phyloP scores from a whole-genome alignment of 2,113 vertebrate genomes.

The Cottus gobio region DNA sequence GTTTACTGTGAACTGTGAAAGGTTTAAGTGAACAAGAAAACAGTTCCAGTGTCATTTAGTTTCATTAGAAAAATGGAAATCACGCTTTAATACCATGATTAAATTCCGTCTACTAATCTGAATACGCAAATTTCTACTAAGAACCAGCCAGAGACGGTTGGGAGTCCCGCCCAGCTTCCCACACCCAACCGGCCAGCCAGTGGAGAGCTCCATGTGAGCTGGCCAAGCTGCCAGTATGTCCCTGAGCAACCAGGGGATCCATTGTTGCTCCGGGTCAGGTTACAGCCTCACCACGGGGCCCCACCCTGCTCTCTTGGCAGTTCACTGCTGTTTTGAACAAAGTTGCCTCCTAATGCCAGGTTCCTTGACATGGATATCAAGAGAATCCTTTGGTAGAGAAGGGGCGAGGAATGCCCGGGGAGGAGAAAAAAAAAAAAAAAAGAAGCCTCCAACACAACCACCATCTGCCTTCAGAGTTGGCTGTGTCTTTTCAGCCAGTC shows the following conservation, averaged over 20 bases:
- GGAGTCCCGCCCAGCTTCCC: constrained; percentile 58
- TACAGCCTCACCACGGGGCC: constrained; percentile 90
- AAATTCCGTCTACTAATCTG: constrained; percentile 17
- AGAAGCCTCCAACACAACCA: constrained; percentile 71
- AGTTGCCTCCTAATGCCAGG: constrained; percentile 88
- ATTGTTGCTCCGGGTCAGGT: constrained; percentile 92
- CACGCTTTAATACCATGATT: background rate
- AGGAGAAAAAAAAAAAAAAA: constrained; percentile 24
- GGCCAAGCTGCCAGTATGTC: constrained; percentile 74
- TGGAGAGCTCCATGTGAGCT: constrained; percentile 62
- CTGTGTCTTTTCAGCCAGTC: constrained; percentile 80
- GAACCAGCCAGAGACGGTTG: constrained; percentile 49
- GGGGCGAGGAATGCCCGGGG: constrained; percentile 43
- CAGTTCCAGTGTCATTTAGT: background rate
- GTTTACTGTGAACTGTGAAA: no score
- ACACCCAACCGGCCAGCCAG: constrained; percentile 50
- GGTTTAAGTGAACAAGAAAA: background rate
- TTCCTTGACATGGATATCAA: constrained; percentile 77
- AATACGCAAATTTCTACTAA: constrained; percentile 19
- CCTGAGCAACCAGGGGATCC: constrained; percentile 86
- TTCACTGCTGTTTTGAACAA: constrained; percentile 91
- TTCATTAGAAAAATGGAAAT: background rate
- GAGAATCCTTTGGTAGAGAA: constrained; percentile 62
- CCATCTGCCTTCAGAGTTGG: constrained; percentile 82
- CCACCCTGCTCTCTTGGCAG: constrained; percentile 92